Conservation (phyloP, 2,797 vertebrate genomes). For the Mareca penelope region DNA sequence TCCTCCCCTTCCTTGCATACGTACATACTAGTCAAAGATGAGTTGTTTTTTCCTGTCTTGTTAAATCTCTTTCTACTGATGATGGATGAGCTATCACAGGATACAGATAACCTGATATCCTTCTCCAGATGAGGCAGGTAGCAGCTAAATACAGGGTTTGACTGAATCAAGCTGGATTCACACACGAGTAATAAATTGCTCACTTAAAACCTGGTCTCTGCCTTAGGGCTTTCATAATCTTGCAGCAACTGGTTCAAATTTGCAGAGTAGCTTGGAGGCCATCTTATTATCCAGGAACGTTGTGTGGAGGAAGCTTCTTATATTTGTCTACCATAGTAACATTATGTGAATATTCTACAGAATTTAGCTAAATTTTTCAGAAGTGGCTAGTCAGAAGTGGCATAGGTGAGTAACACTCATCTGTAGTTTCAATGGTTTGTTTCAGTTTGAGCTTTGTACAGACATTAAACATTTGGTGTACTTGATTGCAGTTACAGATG, state of each 20-base stretch:
- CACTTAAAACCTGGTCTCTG: not conserved
- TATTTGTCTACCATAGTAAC: not conserved
- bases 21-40: not conserved
- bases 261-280: not conserved
- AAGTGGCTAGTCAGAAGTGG: not conserved
- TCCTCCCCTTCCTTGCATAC: not conserved
- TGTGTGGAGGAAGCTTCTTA: accelerated
- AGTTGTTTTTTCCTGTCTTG: not conserved
- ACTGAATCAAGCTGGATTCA: not conserved
- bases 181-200: not conserved
- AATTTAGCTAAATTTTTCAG: not conserved
- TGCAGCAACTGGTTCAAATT: conserved; percentile 32
- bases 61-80: not conserved
- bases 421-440: not conserved
- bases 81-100: not conserved
- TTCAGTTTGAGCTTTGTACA: not conserved
- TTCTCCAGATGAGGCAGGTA: not conserved
- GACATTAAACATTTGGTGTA: not conserved
- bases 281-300: not conserved
- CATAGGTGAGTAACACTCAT: not conserved
- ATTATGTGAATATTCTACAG: not conserved
- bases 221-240: not conserved
- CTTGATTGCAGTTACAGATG: not conserved
- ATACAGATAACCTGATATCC: not conserved
- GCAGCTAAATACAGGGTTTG: not conserved